A percentile compares a stretch with the other conserved stretches of the same genome.
Evolutionary conservation across 2,113 vertebrate genomes (phyloP).

Genomic region (Ursus arctos): DNA sequence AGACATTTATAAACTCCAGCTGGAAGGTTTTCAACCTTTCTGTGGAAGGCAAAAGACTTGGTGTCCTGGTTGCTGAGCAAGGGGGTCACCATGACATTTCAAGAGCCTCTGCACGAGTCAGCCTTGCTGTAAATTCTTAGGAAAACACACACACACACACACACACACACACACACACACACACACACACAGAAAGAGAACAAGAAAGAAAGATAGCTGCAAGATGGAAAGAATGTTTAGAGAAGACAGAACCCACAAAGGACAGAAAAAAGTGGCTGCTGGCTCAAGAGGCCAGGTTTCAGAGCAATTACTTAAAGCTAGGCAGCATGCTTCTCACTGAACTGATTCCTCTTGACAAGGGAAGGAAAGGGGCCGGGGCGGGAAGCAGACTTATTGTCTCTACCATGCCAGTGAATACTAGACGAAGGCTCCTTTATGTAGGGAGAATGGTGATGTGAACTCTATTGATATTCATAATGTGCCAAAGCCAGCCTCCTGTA

Average conservation of each 20-base stretch:
- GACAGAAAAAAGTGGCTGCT: background rate
- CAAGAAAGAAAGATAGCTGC: background rate
- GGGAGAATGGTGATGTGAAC: conserved; percentile 42
- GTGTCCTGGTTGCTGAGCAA: background rate
- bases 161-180: background rate
- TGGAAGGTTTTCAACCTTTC: background rate
- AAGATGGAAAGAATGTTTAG: background rate
- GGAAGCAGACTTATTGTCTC: conserved; percentile 46
- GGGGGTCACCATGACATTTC: background rate
- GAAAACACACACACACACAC: background rate
- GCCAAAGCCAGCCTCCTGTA: conserved; percentile 49
- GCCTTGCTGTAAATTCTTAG: background rate
- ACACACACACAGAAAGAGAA: background rate
- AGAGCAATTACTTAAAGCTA: conserved; percentile 49
- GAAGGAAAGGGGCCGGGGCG: background rate
- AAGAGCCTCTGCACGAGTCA: background rate
- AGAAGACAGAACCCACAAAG: background rate
- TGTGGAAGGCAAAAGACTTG: background rate
- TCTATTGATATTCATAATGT: conserved; percentile 69
- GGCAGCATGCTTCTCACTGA: background rate
- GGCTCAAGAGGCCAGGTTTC: background rate
- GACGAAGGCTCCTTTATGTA: conserved; percentile 67
- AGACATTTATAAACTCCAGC: conserved; percentile 10
- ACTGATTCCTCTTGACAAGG: conserved; percentile 67
- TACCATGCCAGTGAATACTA: conserved; percentile 44